Conservation (phyloP, 2,113 vertebrate species). For the Zeus faber region DNA sequence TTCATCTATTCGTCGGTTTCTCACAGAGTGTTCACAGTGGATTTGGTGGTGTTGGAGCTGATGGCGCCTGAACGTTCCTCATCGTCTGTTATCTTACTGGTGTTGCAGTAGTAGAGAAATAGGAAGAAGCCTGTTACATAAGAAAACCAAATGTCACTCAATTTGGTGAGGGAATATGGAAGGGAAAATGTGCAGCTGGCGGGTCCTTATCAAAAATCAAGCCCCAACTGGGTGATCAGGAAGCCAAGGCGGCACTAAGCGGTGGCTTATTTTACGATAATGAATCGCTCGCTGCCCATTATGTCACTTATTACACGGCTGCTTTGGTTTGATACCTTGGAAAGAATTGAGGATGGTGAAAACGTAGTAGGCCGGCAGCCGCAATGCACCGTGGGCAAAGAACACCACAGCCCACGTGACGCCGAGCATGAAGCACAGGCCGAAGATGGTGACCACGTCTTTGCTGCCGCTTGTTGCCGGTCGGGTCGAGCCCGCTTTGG, state of each 20-base stretch:
- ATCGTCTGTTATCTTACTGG: neutral
- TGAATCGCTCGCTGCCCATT: too few relatives aligned
- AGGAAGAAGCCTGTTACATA: slow-evolving; percentile 67
- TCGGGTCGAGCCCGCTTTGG: accelerated
- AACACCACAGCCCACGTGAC: slow-evolving; percentile 72
- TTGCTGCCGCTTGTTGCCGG: neutral
- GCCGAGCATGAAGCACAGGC: slow-evolving; percentile 65
- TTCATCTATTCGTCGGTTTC: too few relatives aligned
- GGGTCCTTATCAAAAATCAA: neutral
- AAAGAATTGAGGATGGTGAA: slow-evolving; percentile 71
- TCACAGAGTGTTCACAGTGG: too few relatives aligned
- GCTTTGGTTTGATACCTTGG: slow-evolving; percentile 57
- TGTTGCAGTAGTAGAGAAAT: slow-evolving; percentile 69
- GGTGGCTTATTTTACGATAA: too few relatives aligned
- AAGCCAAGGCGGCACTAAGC: too few relatives aligned
- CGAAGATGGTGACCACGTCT: slow-evolving; percentile 38
- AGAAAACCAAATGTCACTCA: slow-evolving; percentile 5
- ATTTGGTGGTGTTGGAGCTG: slow-evolving; percentile 2
- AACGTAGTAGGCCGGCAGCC: slow-evolving; percentile 59
- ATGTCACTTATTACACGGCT: neutral
- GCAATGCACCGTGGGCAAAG: slow-evolving; percentile 54
- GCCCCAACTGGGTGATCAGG: too few relatives aligned
- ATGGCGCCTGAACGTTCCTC: neutral
- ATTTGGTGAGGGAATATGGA: neutral
- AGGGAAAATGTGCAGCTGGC: neutral